These are phyloP conservation scores for Zosterops hypoxanthus DNA, from an alignment of 2,113 vertebrate species.

Conservation along the genomic window DNA sequence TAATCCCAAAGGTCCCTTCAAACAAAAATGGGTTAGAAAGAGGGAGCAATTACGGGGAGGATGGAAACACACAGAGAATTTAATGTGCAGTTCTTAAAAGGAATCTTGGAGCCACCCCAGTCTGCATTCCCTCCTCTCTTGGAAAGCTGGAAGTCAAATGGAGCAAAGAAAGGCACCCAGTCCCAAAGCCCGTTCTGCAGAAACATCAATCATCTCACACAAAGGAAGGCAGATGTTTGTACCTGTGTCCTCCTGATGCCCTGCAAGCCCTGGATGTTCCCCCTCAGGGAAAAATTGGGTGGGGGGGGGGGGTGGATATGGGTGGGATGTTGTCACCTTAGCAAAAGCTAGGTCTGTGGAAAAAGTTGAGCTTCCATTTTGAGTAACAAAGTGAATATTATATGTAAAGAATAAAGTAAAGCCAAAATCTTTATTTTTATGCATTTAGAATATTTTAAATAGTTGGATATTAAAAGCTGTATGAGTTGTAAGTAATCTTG, in stretches of 20 bases:
- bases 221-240: constrained; percentile 49
- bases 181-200: constrained; percentile 64
- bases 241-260: constrained; percentile 26
- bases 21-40: constrained; percentile 37
- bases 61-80: constrained; percentile 4
- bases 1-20: constrained; percentile 68
- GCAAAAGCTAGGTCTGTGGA: constrained; percentile 66
- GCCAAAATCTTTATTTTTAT: constrained; percentile 99
- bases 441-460: constrained; percentile 99
- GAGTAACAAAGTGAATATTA: constrained; percentile 79
- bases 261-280: constrained; percentile 4
- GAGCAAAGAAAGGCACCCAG: constrained; percentile 17
- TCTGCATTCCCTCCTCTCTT: constrained; percentile 16
- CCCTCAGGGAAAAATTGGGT: not conserved
- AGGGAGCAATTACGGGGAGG: not conserved
- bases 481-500: constrained; percentile 98
- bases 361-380: constrained; percentile 85
- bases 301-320: not conserved
- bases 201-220: constrained; percentile 33
- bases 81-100: constrained; percentile 10
- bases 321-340: constrained; percentile 35
- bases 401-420: constrained; percentile 84
- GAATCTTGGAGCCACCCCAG: constrained; percentile 1
- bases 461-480: constrained; percentile 90
- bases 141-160: constrained; percentile 58